Evolutionary conservation across 2,797 vertebrate genomes (phyloP), one percentile per base, ranked within the genome.

Genomic region (Thunnus albacares): DNA sequence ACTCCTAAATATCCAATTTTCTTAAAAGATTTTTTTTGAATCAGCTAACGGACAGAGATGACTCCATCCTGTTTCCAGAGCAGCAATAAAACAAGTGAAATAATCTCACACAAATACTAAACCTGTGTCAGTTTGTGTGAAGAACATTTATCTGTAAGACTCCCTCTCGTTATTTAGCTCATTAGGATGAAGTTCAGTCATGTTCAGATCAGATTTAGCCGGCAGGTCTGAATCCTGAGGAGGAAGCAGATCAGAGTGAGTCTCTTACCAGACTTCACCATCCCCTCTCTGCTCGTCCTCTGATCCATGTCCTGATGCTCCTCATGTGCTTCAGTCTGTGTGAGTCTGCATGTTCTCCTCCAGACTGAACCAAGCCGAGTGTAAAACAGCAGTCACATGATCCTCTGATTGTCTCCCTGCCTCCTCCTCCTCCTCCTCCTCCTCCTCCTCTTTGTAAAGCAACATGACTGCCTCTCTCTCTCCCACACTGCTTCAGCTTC

Each of bases 231-330:
- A 57, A 57, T 28, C 56, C 26, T 35, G 33, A 58, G 15, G 26
- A 56, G 59, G 59, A 57, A 53, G 35, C 64, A 60, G 69, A 65
- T 26, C 72, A 9, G 24, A 35, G 14, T 59, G 33, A 1, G 24
- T 65, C 71, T 78, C 97, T 97, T 97, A 98, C 97, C 97, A 79
- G 97, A 98, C 94, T 97, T 96, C 81, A 95, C 90, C 87, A 97
- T 92, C 14, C 95, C 90, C 14, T 89, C 63, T 81, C 89, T 91
- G 75, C 91, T 88, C 20, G 81, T 67, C 81, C 88, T 93, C 89
- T 95, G 95, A 33, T 94, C 94, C 95, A 96, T 93, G 28, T 78
- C 33, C 62, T 28, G 58, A 6, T 52, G 51, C 2, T 71, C 60
- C 57, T 67, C 52, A 24, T 58, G 68, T 58, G 52, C 62, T 17